Base-by-base conservation (phyloP, 2,113 vertebrate species). In the Siniperca knerii region DNA sequence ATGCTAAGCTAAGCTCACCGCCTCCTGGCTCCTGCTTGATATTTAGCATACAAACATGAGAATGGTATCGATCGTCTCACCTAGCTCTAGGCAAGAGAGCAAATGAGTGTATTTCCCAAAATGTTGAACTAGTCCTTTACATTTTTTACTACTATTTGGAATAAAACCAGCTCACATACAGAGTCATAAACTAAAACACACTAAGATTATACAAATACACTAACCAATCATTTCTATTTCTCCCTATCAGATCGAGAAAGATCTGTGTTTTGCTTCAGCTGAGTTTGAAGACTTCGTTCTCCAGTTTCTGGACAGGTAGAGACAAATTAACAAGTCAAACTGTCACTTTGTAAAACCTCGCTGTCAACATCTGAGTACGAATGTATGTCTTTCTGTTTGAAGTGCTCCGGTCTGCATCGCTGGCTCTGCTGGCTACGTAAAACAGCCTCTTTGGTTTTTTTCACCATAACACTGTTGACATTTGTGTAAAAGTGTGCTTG, bases 221-320 rank as follows among this genome's bases (percentile, higher is more conserved):
- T 25, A 52, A 77, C 16, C 44, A 18, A 23, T 77, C 12, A 35
- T 75, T 55, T 72, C 23, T 29, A 4, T 79, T 79, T 73, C 75
- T 69, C 21, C 60, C 64, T 67, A 68, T 54, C 91, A 99, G 98
- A 96, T 97, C 61, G 98, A 99, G 92, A 97, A 96, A 92, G 97
- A 99, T 90, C 86, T 99, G 91, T 99, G 98, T 91, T 99, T 97
- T 70, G 98, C 98, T 68, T 97, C 97, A 21, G 98, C 97, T 70
- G 97, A 98, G 93, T 99, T 99, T 96, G 98, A 99, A 91, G 98
- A 99, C 95, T 99, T 99, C 40, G 97, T 99, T 80, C 96, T 99
- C 62, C 98, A 98, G 90, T 99, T 99, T 86, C 97, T 99, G 97
- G 98, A 99, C 93, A 98, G 98, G 98, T 99, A 93, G 42, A 79